Percentiles rank a stretch among this genome's conserved stretches.
phyloP scores from a whole-genome alignment of 2,888 invertebrate genomes.

The Prionchulus punctatus region DNA sequence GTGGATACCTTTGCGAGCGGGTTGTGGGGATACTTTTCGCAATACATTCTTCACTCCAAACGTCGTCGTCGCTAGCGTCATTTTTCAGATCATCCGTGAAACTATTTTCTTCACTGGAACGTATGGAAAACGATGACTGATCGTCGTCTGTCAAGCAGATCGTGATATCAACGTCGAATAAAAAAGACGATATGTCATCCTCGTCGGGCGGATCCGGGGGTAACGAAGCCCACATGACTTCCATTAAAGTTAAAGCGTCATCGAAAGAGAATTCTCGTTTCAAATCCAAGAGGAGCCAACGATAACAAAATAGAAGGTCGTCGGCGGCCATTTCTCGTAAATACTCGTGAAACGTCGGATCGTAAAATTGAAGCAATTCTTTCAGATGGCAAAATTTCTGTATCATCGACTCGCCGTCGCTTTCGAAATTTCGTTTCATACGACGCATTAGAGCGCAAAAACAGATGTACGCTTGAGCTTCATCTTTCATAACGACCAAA shows the following conservation, averaged over 20 bases:
- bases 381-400: conserved; percentile 78
- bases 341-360: conserved; percentile 75
- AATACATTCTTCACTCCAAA: too few relatives aligned
- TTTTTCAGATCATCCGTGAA: too few relatives aligned
- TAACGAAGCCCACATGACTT: conserved; percentile 85
- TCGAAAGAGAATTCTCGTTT: conserved; percentile 94
- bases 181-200: too few relatives aligned
- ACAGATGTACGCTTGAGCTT: conserved; percentile 87
- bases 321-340: conserved; percentile 63
- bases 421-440: conserved; percentile 68
- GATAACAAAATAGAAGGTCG: conserved; percentile 83
- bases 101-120: too few relatives aligned
- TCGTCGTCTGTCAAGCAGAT: not conserved
- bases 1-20: too few relatives aligned
- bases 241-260: conserved; percentile 79
- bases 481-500: conserved; percentile 83
- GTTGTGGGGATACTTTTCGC: too few relatives aligned
- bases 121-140: too few relatives aligned
- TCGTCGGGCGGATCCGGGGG: too few relatives aligned
- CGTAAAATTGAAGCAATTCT: conserved; percentile 73
- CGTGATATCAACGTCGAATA: too few relatives aligned
- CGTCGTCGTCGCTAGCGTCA: too few relatives aligned
- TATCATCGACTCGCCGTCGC: conserved; percentile 83
- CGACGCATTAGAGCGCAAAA: conserved; percentile 87
- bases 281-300: conserved; percentile 83